Conservation (phyloP, 2,888 invertebrate species). For the Cryptophagus acutangulus region DNA sequence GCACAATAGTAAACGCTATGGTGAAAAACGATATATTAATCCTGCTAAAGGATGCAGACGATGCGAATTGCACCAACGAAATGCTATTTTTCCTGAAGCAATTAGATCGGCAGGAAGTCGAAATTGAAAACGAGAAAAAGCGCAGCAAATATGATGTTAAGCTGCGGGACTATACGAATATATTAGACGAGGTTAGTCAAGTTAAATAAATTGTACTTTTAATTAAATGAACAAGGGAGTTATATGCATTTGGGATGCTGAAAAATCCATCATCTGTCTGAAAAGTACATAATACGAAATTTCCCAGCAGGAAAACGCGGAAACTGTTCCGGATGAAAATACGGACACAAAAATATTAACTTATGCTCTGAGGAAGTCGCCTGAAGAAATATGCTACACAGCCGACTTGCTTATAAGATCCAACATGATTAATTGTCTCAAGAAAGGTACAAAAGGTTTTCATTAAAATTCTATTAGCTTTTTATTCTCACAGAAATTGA, state of each 20-base stretch:
- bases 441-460: constrained; percentile 25
- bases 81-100: constrained; percentile 27
- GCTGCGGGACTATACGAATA: too few species aligned
- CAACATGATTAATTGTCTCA: constrained; percentile 24
- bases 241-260: too few species aligned
- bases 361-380: constrained; percentile 25
- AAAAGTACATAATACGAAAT: neutral
- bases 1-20: constrained; percentile 26
- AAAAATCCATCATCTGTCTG: too few species aligned
- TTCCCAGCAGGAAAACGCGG: neutral
- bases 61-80: constrained; percentile 25
- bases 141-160: constrained; percentile 34
- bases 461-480: too few species aligned
- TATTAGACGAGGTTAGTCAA: too few species aligned
- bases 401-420: constrained; percentile 24
- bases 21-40: constrained; percentile 26
- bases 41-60: constrained; percentile 26
- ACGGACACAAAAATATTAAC: constrained; percentile 21
- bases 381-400: constrained; percentile 23
- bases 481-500: too few species aligned
- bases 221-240: too few species aligned
- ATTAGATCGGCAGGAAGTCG: constrained; percentile 26
- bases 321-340: constrained; percentile 1
- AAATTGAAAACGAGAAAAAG: constrained; percentile 20
- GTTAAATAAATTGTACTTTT: too few species aligned